These are phyloP conservation scores for Fukomys damarensis DNA, from an alignment of 2,113 vertebrate species.

Conservation along the genomic window DNA sequence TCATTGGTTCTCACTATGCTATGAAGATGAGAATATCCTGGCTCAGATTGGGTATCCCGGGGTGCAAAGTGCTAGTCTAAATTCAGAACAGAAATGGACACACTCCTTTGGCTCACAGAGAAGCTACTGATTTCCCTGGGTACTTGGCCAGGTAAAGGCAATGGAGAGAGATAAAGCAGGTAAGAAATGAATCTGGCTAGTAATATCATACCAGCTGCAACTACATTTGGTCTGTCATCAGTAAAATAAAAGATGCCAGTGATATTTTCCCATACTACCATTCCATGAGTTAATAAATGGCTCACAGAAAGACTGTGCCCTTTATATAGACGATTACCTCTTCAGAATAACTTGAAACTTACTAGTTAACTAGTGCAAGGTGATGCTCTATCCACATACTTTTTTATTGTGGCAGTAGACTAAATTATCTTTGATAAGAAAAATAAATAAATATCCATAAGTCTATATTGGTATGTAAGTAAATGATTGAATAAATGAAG, in stretches of 20 bases:
- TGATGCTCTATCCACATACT: background rate
- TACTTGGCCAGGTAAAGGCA: background rate
- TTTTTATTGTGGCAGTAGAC: background rate
- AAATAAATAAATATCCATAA: background rate
- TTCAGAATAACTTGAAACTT: conserved; percentile 9
- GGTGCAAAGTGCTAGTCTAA: background rate
- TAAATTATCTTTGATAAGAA: conserved; percentile 17
- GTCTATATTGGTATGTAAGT: background rate
- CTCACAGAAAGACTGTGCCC: background rate
- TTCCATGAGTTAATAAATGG: background rate
- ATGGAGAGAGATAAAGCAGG: background rate
- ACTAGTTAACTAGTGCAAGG: background rate
- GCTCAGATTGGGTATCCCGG: background rate
- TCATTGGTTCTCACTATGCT: background rate
- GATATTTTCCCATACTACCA: background rate
- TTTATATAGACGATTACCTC: background rate
- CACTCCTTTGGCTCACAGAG: background rate
- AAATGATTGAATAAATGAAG: background rate
- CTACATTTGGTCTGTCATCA: background rate
- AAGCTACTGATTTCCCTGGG: background rate
- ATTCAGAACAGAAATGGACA: background rate
- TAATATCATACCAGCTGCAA: background rate
- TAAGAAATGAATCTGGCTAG: background rate
- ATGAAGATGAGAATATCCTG: background rate
- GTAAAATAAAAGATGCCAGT: background rate